Evolutionary conservation across 1,140 invertebrate genomes (phyloP), one percentile per base, ranked within the genome.

Genomic region (Aethina tumida): DNA sequence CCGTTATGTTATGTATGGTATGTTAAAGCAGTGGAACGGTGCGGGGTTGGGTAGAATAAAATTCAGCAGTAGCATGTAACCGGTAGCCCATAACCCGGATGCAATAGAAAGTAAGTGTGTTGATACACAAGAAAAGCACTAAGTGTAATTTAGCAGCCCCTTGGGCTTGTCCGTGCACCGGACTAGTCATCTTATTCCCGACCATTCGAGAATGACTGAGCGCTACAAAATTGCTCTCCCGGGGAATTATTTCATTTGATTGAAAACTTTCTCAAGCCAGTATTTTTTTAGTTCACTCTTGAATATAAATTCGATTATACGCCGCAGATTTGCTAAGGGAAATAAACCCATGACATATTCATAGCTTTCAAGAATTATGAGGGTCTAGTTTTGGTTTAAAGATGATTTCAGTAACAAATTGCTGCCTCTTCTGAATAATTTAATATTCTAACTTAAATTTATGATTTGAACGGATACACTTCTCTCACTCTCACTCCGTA

Each of bases 261-360:
- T 59, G 56, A 57, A 59, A 59, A 59, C 51, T 56, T 56, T 56
- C 56, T 51, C 54, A 56, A 51, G 49, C 45, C 45, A 45, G 50
- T 47, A 53, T 58, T 58, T 56, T 51, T 58, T 56, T 58, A 49
- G 45, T 36, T 33, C 47, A 45, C 35, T 53, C 45, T 50, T 51
- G 43, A 52, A 52, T 58, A 55, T 53, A 58, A 58, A 58, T 52
- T 88, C 58, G 87, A 91, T 59, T 60, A 55, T 50, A 47, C 45
- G 51, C 53, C 53, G 53, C 53, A 55, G 53, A 55, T 55, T 55
- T 53, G 39, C 39, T 38, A 13, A 25, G 35, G 41, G 35, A 36
- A 35, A 34, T 34, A 24, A 34, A 34, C 28, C 38, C 43, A 52
- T 50, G 47, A 53, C 41, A 50, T 50, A 53, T 50, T 50, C 50